Evolutionary conservation across 2,888 invertebrate genomes (phyloP).

Genomic region (Callinectes sapidus): DNA sequence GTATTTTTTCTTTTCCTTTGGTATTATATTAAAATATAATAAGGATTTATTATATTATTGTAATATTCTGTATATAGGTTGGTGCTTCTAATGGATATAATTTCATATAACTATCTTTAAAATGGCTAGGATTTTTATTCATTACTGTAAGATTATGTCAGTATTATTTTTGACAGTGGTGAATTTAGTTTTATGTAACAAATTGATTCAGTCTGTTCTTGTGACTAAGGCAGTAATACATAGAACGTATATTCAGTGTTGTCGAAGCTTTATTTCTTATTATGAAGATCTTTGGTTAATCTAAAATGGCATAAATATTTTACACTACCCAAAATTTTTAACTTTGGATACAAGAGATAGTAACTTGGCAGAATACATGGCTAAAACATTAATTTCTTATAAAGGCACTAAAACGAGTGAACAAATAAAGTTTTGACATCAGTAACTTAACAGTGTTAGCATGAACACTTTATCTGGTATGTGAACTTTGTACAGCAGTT

Average conservation of each 20-base stretch:
- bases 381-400: not conserved
- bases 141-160: constrained; percentile 63
- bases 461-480: constrained; percentile 33
- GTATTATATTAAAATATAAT: constrained; percentile 53
- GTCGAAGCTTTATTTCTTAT: constrained; percentile 47
- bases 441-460: constrained; percentile 32
- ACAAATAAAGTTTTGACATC: constrained; percentile 31
- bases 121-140: constrained; percentile 52
- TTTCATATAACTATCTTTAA: constrained; percentile 47
- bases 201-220: constrained; percentile 38
- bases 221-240: constrained; percentile 50
- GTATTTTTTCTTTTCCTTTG: constrained; percentile 10
- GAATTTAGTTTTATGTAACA: constrained; percentile 51
- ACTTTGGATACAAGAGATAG: constrained; percentile 10
- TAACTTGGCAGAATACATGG: constrained; percentile 22
- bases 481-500: constrained; percentile 45
- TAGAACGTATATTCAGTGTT: constrained; percentile 45
- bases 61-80: constrained; percentile 67
- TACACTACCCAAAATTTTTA: constrained; percentile 26
- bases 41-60: constrained; percentile 62
- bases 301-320: constrained; percentile 32
- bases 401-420: not conserved
- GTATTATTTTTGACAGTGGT: constrained; percentile 64
- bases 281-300: not conserved
- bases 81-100: constrained; percentile 63